Evolutionary conservation across 92 coral and sea anemone species (phyloP).

Genomic region (Scolanthus callimorphus): DNA sequence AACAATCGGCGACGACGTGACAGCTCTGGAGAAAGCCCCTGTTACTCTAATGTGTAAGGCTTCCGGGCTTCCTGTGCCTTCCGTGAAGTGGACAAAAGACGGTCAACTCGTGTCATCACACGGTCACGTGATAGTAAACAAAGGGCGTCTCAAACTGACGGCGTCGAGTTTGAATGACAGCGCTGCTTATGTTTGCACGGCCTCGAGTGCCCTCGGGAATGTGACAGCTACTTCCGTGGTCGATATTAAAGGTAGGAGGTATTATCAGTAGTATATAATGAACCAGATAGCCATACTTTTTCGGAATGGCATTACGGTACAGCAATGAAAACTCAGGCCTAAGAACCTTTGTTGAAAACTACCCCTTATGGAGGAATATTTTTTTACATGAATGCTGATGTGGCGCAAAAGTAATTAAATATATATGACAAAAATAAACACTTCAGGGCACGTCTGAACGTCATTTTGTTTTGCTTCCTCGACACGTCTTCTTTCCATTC

Average conservation of each 20-base stretch:
- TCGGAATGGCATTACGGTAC: too few species aligned
- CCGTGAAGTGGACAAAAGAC: constrained; percentile 56
- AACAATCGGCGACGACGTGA: constrained; percentile 48
- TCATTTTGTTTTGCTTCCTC: neutral
- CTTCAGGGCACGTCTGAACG: too few species aligned
- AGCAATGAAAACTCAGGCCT: too few species aligned
- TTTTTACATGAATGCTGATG: too few species aligned
- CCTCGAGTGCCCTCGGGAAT: constrained; percentile 56
- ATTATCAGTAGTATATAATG: too few species aligned
- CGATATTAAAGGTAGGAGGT: constrained; percentile 55
- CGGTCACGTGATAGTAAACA: constrained; percentile 21
- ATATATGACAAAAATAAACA: too few species aligned
- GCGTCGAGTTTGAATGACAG: constrained; percentile 37
- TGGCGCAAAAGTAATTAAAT: too few species aligned
- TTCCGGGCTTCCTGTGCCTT: constrained; percentile 56
- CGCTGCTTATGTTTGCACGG: constrained; percentile 62
- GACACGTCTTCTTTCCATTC: neutral
- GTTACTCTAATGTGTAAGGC: constrained; percentile 50
- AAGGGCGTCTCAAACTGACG: constrained; percentile 22
- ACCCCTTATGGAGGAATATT: too few species aligned
- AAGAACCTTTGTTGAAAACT: too few species aligned
- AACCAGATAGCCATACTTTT: too few species aligned
- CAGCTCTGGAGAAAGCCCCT: constrained; percentile 27
- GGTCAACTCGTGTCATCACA: constrained; percentile 24
- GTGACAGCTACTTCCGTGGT: constrained; percentile 59